Evolutionary conservation across 2,113 vertebrate genomes (phyloP).

Genomic region (Odocoileus virginianus): DNA sequence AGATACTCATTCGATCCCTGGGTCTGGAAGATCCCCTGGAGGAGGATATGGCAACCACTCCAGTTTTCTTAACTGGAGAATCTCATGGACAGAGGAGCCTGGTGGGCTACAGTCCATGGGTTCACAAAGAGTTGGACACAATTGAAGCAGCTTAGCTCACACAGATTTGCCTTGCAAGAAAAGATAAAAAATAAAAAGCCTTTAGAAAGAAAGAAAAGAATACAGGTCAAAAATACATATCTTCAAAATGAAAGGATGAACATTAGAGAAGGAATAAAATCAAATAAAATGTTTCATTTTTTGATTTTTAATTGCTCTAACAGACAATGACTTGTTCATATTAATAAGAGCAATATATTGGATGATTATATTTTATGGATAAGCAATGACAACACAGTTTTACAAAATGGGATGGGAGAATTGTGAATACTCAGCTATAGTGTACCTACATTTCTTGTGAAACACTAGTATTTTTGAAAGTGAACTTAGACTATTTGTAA

Average conservation of each 20-base stretch:
- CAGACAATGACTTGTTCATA: neutral
- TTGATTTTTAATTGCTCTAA: neutral
- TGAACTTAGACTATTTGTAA: neutral
- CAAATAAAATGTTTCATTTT: neutral
- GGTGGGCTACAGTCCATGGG: neutral
- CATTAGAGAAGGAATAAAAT: neutral
- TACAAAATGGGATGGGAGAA: neutral
- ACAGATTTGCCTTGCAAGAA: neutral
- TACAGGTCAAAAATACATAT: neutral
- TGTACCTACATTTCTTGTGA: neutral
- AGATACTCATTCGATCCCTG: neutral
- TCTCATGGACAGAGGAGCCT: no score
- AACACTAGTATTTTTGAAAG: neutral
- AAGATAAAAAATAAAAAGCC: neutral
- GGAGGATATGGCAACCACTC: no score
- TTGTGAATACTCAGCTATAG: neutral
- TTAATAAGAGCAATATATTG: neutral
- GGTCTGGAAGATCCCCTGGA: no score
- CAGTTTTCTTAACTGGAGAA: no score
- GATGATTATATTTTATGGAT: neutral
- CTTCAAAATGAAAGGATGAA: neutral
- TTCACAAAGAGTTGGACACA: neutral
- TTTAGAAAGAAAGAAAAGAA: neutral
- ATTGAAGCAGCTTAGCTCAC: neutral
- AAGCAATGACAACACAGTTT: neutral